Evolutionary conservation across 2,113 vertebrate genomes (phyloP).

Genomic region (Tragelaphus imberbis): DNA sequence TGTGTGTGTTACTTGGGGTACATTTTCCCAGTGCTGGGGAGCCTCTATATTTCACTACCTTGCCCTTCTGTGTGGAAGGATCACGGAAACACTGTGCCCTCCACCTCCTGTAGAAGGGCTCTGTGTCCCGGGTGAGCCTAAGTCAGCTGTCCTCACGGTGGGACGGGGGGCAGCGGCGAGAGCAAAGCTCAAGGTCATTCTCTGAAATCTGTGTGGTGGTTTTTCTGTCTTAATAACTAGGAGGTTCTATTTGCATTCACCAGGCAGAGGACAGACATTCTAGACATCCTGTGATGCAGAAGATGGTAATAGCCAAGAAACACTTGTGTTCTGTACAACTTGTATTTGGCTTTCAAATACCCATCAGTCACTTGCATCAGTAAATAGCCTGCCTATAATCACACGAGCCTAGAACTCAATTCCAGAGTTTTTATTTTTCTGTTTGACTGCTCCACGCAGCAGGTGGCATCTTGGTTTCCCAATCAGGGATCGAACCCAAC

Average conservation of each 20-base stretch:
- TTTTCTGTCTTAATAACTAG: background rate
- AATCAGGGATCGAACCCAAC: background rate
- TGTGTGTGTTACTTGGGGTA: background rate
- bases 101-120: background rate
- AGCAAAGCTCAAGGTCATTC: background rate
- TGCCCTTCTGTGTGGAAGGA: background rate
- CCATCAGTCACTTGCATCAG: background rate
- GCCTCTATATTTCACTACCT: background rate
- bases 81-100: background rate
- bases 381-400: background rate
- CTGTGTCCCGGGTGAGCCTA: background rate
- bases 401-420: background rate
- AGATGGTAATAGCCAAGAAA: background rate
- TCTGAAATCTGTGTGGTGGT: background rate
- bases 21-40: background rate
- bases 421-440: background rate
- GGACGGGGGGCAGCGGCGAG: background rate
- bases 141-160: background rate
- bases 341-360: background rate
- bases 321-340: background rate
- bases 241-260: background rate
- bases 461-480: background rate
- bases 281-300: background rate
- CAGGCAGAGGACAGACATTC: background rate
- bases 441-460: background rate